Base-by-base conservation (phyloP, 2,888 invertebrate genomes). In the Coecobrya sp. region DNA sequence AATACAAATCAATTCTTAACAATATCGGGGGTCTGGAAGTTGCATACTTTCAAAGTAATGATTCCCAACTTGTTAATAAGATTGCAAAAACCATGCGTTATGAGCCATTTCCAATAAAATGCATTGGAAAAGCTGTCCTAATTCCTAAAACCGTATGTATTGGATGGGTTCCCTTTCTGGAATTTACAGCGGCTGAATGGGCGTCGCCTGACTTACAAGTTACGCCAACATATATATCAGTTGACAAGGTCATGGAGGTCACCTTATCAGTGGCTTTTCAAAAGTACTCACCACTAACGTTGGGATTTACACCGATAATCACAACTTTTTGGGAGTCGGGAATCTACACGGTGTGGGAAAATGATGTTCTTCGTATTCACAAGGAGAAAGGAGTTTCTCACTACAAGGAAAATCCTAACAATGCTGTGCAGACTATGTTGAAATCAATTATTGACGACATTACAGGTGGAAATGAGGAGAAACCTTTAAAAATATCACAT, bases 101-200 rank as follows among this genome's bases (percentile, higher is more conserved):
- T 36, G 27, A 87, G 27, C 87, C 91, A 10, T 16, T 27, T 4
- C 86, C 91, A 45, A 59, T 86, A 13, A 49, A 79, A 0, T 91
- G 91, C 22, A 81, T 82, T 22, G n/a, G 19, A 0, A 22, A 81
- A 49, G 55, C 86, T 25, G 68, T 82, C 0, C 1, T 91, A 16
- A 82, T 70, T 30, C 87, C 86, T 1, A 91, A 91, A 49, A 82
- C 87, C 0, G 91, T 82, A 7, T 91, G 91, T n/a, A 87, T 87
- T 45, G 91, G 91, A 11, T 91, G 91, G 91, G 30, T 68, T 45
- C 82, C 91, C 0, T 91, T 81, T 16, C 27, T 91, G 22, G 30
- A 81, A 25, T 86, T 68, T 8, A 45, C 30, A 0, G 49, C 59
- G 2, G 91, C 91, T 25, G 81, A 86, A 30, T 42, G n/a, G 16